Base-by-base conservation (phyloP, 1,140 invertebrate genomes). In the Zophobas morio region DNA sequence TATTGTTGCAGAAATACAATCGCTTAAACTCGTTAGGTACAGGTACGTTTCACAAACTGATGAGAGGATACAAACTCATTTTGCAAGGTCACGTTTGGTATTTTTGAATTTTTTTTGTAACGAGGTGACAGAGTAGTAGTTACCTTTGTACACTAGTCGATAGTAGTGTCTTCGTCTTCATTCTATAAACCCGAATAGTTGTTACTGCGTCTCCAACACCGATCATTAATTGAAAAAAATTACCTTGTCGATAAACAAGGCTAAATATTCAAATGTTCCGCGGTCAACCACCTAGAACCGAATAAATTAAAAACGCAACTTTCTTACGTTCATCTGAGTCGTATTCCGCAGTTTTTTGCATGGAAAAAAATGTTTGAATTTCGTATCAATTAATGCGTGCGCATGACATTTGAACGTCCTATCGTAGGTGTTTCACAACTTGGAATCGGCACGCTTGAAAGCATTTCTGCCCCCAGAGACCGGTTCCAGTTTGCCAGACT, bases 401-500 rank as follows among this genome's bases (percentile, higher is more conserved):
- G 34, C 34, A 57, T 57, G 54, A 57, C 54, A 57, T 57, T 63
- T 63, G 57, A 63, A 40, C 37, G 57, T 51, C 49, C 49, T 66
- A 66, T 66, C 37, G 60, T 66, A 66, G 60, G 60, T 66, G 60
- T 66, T 66, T 66, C 60, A 66, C 60, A 66, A 66, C 8, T 66
- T 37, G 70, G 36, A 75, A 75, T 63, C 56, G 74, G 74, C 47
- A 75, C 47, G 56, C 39, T 75, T 75, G 74, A 75, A 75, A 75
- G 74, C 71, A 54, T 56, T 75, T 76, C 70, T 76, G 75, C 75
- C 75, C 60, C 63, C 75, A 36, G 54, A 70, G 75, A 76, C 75
- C 66, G 75, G 75, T 76, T 76, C 63, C 75, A 76, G 75, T 76
- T 76, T 76, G 75, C 75, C 63, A 76, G 75, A 35, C 56, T 66